Conservation (phyloP, 2,888 invertebrate species). For the Ophraella communa region DNA sequence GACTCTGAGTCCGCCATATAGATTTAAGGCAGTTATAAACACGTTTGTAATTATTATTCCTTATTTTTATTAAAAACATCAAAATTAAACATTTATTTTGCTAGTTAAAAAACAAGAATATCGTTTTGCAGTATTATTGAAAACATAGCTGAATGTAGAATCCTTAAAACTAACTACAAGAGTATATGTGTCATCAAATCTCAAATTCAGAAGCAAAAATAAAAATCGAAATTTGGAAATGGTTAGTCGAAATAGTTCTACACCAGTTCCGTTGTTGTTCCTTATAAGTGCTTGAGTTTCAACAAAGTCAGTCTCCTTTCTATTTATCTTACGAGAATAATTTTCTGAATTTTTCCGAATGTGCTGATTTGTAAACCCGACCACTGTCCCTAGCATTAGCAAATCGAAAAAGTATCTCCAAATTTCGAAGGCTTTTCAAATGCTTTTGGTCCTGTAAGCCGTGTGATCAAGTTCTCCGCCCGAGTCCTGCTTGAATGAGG, state of each 20-base stretch:
- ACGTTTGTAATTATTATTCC: neutral
- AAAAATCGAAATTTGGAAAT: constrained; percentile 24
- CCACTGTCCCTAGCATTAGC: too few species aligned
- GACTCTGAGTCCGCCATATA: constrained; percentile 13
- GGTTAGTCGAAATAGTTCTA: constrained; percentile 20
- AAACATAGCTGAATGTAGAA: neutral
- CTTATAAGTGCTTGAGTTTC: too few species aligned
- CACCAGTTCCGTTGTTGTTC: neutral
- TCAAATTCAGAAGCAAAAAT: constrained; percentile 20
- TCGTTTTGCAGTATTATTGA: constrained; percentile 9
- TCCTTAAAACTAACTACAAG: neutral
- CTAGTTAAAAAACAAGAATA: too few species aligned
- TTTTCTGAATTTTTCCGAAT: too few species aligned
- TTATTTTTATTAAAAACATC: constrained; percentile 5
- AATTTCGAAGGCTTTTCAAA: too few species aligned
- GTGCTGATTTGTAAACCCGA: too few species aligned
- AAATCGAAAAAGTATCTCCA: too few species aligned
- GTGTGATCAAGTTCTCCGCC: too few species aligned
- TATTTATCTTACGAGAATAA: too few species aligned
- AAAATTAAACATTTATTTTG: constrained; percentile 12
- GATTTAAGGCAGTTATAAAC: neutral
- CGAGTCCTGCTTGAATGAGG: too few species aligned
- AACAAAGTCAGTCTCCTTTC: too few species aligned
- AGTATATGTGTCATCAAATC: constrained; percentile 28
- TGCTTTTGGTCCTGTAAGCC: too few species aligned